Conservation (phyloP, 2,113 vertebrate genomes). For the Oenanthe oenanthe region DNA sequence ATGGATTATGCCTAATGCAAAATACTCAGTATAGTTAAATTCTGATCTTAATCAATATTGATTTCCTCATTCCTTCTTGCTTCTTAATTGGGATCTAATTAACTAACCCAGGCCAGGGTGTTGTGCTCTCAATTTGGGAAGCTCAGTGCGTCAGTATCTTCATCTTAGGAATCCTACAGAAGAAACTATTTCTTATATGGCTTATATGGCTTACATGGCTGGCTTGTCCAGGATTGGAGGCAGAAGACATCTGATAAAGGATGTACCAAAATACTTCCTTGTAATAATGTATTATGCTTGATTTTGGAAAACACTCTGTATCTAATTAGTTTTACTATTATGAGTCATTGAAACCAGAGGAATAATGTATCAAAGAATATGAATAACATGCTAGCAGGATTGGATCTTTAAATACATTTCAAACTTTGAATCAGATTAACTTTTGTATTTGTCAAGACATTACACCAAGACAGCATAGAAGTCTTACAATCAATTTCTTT, state of each 20-base stretch:
- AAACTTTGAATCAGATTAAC: not conserved
- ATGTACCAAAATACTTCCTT: not conserved
- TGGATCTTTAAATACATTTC: not conserved
- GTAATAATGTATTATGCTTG: not conserved
- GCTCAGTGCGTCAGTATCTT: not conserved
- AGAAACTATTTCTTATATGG: not conserved
- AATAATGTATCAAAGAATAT: not conserved
- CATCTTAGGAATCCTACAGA: not conserved
- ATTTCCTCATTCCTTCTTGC: not conserved
- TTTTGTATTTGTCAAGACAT: not conserved
- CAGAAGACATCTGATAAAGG: not conserved
- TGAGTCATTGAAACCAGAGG: not conserved
- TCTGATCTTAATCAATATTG: not conserved
- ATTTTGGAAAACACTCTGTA: not conserved
- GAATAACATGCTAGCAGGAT: not conserved
- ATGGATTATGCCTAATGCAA: not conserved
- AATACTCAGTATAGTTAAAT: not conserved
- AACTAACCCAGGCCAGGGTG: not conserved
- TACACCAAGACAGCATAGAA: conserved; percentile 38
- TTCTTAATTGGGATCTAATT: not conserved
- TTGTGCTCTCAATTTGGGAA: not conserved
- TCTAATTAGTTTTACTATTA: not conserved
- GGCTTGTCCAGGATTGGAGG: not conserved
- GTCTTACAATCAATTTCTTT: conserved; percentile 97
- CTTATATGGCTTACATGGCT: not conserved